Base-by-base conservation (phyloP, 2,113 vertebrate genomes). In the Hucho hucho region DNA sequence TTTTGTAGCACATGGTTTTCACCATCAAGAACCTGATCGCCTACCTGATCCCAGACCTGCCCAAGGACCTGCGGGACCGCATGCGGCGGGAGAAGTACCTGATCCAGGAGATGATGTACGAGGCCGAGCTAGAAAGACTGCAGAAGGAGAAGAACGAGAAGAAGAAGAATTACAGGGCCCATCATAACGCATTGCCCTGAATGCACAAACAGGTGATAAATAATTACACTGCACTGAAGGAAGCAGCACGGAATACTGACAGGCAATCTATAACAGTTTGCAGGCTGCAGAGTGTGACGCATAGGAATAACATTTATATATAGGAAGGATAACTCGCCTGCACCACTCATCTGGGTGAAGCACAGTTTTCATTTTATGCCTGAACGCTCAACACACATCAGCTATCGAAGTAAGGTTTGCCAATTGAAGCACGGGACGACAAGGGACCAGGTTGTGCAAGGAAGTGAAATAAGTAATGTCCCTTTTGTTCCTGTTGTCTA, bases 51-150 rank as follows among this genome's bases (percentile, higher is more conserved):
- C 97, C 97, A 37, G 97, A 98, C 91, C 95, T 98, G 82, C 97
- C 97, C 14, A 98, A 98, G 91, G 96, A 97, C 90, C 93, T 99
- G 78, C 91, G 96, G 75, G 97, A 99, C 83, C 91, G 96, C 25
- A 99, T 99, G 97, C 94, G 97, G 65, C 93, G 97, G 79, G 97
- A 99, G 85, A 99, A 99, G 84, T 98, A 98, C 78, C 86, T 99
- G 69, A 98, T 99, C 87, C 97, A 99, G 93, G 97, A 99, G 91
- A 98, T 98, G 97, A 96, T 99, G 95, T 98, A 99, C 25, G 97
- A 99, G 88, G 96, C 96, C 0, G 96, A 98, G 82, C 82, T 98
- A 53, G 96, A 98, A 66, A 92, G 96, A 18, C 93, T 98, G 61
- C 96, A 97, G 83, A 96, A 95, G 72, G 96, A 97, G 86, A 90